These are phyloP conservation scores for Drosophila parthenogenetica DNA, from an alignment of 2,888 invertebrate species.

Conservation along the genomic window DNA sequence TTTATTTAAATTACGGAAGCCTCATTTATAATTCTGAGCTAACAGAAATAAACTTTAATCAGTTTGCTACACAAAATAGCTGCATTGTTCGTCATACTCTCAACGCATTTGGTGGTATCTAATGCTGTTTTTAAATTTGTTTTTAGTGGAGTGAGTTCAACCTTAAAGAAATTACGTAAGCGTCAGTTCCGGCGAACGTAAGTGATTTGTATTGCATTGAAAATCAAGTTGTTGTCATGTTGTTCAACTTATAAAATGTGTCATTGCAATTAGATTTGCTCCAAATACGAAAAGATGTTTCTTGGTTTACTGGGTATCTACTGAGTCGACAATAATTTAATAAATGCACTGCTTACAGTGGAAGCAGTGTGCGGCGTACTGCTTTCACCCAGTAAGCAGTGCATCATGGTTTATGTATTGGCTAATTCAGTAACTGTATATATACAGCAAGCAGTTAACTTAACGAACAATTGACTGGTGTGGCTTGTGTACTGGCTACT, in stretches of 20 bases:
- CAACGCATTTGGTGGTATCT: not conserved
- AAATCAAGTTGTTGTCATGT: not conserved
- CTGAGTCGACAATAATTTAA: not conserved
- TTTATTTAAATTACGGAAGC: not conserved
- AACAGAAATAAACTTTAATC: not conserved
- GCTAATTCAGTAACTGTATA: conserved; percentile 27
- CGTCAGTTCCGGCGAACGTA: not conserved
- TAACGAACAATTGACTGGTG: too few species aligned
- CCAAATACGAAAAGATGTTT: not conserved
- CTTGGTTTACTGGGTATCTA: not conserved
- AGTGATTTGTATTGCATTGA: not conserved
- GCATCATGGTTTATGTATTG: conserved; percentile 15
- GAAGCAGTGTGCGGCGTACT: not conserved
- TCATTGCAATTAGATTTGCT: not conserved
- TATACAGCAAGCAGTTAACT: not conserved
- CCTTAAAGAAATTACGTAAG: not conserved
- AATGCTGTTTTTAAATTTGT: not conserved
- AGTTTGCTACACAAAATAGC: too few species aligned
- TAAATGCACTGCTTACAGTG: not conserved
- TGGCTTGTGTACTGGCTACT: not conserved
- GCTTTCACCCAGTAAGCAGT: not conserved
- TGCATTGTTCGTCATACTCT: conserved; percentile 13
- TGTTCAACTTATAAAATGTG: not conserved
- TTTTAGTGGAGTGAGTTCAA: conserved; percentile 2
- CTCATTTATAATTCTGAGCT: not conserved